Percentiles rank a stretch among this genome's conserved stretches.
phyloP scores from a whole-genome alignment of 2,888 invertebrate species.

The Sarcophaga carnaria region DNA sequence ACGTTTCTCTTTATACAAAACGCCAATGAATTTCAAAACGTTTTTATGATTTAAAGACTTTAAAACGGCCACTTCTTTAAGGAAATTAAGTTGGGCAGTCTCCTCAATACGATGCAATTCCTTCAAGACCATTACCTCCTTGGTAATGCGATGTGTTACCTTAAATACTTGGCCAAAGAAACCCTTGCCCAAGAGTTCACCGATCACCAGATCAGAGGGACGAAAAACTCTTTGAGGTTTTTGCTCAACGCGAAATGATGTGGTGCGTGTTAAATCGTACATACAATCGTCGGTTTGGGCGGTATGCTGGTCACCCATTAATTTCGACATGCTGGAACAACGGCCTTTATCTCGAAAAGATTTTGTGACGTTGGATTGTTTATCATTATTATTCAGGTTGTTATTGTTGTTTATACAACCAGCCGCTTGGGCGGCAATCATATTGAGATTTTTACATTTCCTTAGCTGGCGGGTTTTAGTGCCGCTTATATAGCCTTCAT shows the following conservation, averaged over 20 bases:
- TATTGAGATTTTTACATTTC: conserved; percentile 82
- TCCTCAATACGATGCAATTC: conserved; percentile 96
- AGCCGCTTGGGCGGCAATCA: conserved; percentile 56
- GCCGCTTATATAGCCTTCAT: conserved; percentile 83
- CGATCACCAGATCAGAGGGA: conserved; percentile 93
- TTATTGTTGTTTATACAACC: conserved; percentile 3
- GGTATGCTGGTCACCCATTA: conserved; percentile 87
- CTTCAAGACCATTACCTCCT: conserved; percentile 97
- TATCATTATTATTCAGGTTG: conserved; percentile 55
- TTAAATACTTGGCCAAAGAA: conserved; percentile 97
- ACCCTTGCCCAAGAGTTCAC: conserved; percentile 94
- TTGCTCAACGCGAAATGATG: conserved; percentile 89
- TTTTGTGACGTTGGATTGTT: conserved; percentile 73
- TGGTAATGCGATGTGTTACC: conserved; percentile 94
- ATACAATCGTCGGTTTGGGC: conserved; percentile 79
- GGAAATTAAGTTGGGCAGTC: conserved; percentile 95
- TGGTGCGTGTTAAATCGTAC: conserved; percentile 91
- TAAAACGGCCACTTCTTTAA: conserved; percentile 97
- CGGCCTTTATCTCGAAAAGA: conserved; percentile 89
- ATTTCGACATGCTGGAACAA: conserved; percentile 92
- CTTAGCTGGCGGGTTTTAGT: conserved; percentile 86
- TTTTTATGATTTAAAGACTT: conserved; percentile 94
- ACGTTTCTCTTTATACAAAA: conserved; percentile 95
- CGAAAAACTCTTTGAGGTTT: conserved; percentile 90
- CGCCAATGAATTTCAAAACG: conserved; percentile 95